phyloP scores from a whole-genome alignment of 2,797 vertebrate species.

The Gymnocypris eckloni region DNA sequence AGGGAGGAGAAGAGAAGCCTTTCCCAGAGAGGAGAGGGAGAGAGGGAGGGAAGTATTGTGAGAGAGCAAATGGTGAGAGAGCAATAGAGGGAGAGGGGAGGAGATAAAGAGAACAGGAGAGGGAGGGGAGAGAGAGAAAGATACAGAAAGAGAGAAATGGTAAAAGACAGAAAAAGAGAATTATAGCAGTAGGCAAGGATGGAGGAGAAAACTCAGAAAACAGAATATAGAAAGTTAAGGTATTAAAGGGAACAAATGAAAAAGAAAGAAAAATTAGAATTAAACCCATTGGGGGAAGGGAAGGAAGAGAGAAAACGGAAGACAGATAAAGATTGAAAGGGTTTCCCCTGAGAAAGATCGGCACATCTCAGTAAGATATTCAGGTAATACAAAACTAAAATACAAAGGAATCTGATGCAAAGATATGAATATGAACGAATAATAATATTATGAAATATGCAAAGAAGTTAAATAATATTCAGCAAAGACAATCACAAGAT shows the following conservation, averaged over 20 bases:
- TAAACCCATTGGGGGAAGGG: conserved; percentile 18
- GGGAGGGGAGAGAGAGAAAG: conserved; percentile 67
- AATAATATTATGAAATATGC: not conserved
- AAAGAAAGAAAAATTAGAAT: not conserved
- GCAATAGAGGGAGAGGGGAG: conserved; percentile 61
- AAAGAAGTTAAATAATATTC: not conserved
- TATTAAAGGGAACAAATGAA: conserved; percentile 56
- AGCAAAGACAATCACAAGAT: not conserved
- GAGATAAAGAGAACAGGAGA: conserved; percentile 58
- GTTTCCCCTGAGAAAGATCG: not conserved
- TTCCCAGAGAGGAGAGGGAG: conserved; percentile 61
- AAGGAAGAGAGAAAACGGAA: conserved; percentile 31
- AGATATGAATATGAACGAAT: not conserved
- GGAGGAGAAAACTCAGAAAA: conserved; percentile 41
- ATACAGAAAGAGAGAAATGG: conserved; percentile 48
- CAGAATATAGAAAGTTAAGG: conserved; percentile 48
- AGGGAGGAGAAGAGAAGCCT: conserved; percentile 64
- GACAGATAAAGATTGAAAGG: conserved; percentile 28
- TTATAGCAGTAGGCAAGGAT: conserved; percentile 47
- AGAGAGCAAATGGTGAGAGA: conserved; percentile 55
- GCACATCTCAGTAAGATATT: not conserved
- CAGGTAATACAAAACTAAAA: not conserved
- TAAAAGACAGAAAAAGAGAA: conserved; percentile 36
- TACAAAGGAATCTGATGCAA: not conserved
- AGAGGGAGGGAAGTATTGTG: conserved; percentile 56